Percentiles rank a stretch among this genome's conserved stretches.
Evolutionary conservation across 2,797 vertebrate genomes (phyloP).

Genomic region (Aulostomus chinensis): DNA sequence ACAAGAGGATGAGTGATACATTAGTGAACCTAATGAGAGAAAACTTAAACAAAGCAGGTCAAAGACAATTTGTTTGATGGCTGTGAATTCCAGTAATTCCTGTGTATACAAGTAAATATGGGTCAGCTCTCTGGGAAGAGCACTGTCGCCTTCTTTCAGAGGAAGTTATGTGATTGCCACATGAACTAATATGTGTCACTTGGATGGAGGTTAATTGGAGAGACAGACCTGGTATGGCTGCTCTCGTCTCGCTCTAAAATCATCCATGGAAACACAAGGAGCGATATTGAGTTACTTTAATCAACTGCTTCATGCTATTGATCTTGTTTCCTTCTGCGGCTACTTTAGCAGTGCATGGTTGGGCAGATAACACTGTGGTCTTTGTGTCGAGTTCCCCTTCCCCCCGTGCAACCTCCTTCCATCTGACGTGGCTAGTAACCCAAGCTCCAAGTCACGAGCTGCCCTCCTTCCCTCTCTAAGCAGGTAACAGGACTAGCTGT

Average conservation of each 20-base stretch:
- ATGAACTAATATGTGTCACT: constrained; percentile 52
- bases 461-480: constrained; percentile 30
- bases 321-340: constrained; percentile 60
- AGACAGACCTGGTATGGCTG: constrained; percentile 15
- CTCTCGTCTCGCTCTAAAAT: constrained; percentile 50
- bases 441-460: constrained; percentile 67
- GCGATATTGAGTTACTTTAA: constrained; percentile 75
- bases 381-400: constrained; percentile 56
- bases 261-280: constrained; percentile 64
- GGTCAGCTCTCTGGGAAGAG: constrained; percentile 16
- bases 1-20: constrained; percentile 49
- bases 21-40: constrained; percentile 46
- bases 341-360: constrained; percentile 55
- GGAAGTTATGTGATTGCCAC: constrained; percentile 32
- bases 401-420: constrained; percentile 21
- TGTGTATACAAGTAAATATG: constrained; percentile 33
- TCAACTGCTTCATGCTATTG: constrained; percentile 71
- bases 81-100: constrained; percentile 28
- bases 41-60: constrained; percentile 32
- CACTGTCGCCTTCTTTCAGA: constrained; percentile 12
- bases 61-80: constrained; percentile 22
- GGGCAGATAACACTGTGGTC: constrained; percentile 65
- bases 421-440: constrained; percentile 57
- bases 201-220: constrained; percentile 34
- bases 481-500: constrained; percentile 73